A percentile compares a stretch with the other conserved stretches of the same genome.
Conservation (phyloP, 2,797 vertebrate species). For the Erpetoichthys calabaricus region DNA sequence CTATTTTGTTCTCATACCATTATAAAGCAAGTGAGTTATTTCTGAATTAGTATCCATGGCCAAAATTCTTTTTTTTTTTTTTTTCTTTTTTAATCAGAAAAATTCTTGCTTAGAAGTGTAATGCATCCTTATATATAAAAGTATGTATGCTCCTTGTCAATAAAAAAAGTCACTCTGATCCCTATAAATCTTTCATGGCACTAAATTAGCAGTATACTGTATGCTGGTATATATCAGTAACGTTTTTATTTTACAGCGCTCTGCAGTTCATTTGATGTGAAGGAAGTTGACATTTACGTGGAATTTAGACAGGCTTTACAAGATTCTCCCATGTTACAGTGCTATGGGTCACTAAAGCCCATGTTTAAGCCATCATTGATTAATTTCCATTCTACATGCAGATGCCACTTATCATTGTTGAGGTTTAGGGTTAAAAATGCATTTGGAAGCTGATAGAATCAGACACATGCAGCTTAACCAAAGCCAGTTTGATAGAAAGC, state of each 20-base stretch:
- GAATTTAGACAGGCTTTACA: slow-evolving; percentile 29
- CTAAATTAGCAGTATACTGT: background rate
- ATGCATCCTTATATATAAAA: too few relatives aligned
- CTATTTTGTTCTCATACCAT: too few relatives aligned
- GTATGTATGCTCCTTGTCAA: too few relatives aligned
- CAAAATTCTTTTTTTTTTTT: too few relatives aligned
- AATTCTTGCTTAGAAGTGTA: too few relatives aligned
- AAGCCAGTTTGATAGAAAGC: too few relatives aligned
- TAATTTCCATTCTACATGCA: background rate
- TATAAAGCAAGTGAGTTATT: too few relatives aligned
- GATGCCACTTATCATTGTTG: background rate
- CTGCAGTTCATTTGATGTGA: slow-evolving; percentile 29
- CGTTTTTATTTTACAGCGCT: slow-evolving; percentile 17
- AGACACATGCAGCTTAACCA: too few relatives aligned
- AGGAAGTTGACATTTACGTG: slow-evolving; percentile 37
- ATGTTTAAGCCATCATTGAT: slow-evolving; percentile 1
- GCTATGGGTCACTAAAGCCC: background rate
- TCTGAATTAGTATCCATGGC: too few relatives aligned
- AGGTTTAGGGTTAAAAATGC: background rate
- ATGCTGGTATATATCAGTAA: background rate
- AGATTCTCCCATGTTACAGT: slow-evolving; percentile 16
- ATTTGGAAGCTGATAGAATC: background rate
- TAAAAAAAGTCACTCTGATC: too few relatives aligned
- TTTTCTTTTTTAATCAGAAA: too few relatives aligned
- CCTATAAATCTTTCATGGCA: too few relatives aligned